Conservation (phyloP, 2,113 vertebrate genomes). For the Ammodramus savannarum region DNA sequence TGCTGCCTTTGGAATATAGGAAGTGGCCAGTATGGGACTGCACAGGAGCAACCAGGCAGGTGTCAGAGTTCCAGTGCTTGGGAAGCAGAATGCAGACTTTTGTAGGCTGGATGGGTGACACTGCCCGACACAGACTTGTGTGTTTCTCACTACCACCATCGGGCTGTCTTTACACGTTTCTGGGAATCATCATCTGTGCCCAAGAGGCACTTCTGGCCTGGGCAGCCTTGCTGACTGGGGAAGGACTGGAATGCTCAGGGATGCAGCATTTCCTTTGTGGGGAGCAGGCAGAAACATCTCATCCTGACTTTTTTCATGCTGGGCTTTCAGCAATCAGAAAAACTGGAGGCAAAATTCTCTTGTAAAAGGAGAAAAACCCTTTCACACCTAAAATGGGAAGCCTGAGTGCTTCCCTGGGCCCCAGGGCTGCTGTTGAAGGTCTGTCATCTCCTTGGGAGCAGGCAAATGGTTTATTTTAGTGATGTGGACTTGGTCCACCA, state of each 20-base stretch:
- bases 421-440: background rate
- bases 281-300: background rate
- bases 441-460: background rate
- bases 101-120: background rate
- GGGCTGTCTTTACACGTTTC: background rate
- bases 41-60: background rate
- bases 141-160: fast-evolving
- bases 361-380: background rate
- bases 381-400: background rate
- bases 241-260: background rate
- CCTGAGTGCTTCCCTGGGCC: too few relatives aligned
- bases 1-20: background rate
- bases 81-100: background rate
- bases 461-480: fast-evolving
- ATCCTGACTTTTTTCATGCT: background rate
- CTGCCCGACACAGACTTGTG: fast-evolving
- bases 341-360: background rate
- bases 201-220: background rate
- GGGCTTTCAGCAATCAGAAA: background rate
- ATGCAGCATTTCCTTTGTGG: fast-evolving
- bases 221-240: fast-evolving
- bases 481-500: background rate
- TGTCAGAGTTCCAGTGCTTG: background rate
- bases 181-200: background rate
- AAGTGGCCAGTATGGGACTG: fast-evolving